phyloP scores from a whole-genome alignment of 2,888 invertebrate genomes.

The Amphiduros pacificus region DNA sequence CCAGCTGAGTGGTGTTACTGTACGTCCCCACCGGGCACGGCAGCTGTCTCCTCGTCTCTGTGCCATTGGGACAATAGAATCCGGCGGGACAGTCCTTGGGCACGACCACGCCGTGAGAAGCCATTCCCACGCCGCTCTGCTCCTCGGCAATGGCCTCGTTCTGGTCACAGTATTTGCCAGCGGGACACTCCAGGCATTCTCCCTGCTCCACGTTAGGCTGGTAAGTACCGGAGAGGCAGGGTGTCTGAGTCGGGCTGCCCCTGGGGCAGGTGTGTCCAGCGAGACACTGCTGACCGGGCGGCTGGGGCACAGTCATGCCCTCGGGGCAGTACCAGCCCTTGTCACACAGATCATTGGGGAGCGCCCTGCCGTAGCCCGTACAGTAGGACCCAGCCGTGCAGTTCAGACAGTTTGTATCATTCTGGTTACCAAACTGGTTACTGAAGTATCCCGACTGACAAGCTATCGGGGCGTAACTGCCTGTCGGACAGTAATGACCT shows the following conservation, averaged over 20 bases:
- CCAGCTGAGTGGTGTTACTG: conserved; percentile 48
- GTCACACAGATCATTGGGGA: conserved; percentile 48
- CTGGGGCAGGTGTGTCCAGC: conserved; percentile 51
- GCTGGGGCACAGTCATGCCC: conserved; percentile 51
- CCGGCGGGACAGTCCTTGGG: conserved; percentile 53
- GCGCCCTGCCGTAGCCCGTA: conserved; percentile 41
- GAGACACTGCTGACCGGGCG: conserved; percentile 47
- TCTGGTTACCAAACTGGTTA: conserved; percentile 44
- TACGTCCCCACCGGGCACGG: conserved; percentile 54
- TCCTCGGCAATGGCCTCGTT: conserved; percentile 50
- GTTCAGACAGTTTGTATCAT: conserved; percentile 45
- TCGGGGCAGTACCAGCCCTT: conserved; percentile 48
- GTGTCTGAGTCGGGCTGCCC: conserved; percentile 44
- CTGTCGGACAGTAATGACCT: conserved; percentile 52
- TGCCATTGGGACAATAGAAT: conserved; percentile 51
- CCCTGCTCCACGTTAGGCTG: conserved; percentile 46
- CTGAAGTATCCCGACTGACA: conserved; percentile 49
- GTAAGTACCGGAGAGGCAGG: conserved; percentile 49
- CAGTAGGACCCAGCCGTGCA: conserved; percentile 51
- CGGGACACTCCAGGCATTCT: conserved; percentile 44
- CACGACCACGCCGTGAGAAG: conserved; percentile 55
- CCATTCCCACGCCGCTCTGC: conserved; percentile 48
- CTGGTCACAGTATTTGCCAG: conserved; percentile 52
- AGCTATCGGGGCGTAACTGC: conserved; percentile 41
- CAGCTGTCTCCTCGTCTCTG: conserved; percentile 42